A percentile compares a stretch with the other conserved stretches of the same genome.
These are phyloP conservation scores for Monoplex corrugatus DNA, from an alignment of 2,888 invertebrate genomes.

Conservation along the genomic window DNA sequence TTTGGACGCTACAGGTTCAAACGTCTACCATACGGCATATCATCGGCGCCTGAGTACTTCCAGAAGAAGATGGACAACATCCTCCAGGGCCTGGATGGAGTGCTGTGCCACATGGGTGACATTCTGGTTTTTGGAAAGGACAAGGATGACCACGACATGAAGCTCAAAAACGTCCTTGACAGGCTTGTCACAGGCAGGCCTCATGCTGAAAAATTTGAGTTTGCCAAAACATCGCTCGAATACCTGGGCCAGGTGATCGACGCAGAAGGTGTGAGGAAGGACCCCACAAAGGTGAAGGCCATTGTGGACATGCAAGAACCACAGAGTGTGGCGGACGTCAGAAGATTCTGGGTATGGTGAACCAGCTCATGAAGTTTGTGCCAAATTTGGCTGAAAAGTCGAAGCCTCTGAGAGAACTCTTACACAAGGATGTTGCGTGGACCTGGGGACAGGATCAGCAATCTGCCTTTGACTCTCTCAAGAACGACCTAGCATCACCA, in stretches of 20 bases:
- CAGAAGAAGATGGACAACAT: conserved; percentile 38
- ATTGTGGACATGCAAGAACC: neutral
- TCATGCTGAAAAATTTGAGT: neutral
- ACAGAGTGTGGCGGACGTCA: neutral
- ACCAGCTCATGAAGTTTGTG: conserved; percentile 43
- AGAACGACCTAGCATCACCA: neutral
- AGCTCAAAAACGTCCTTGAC: neutral
- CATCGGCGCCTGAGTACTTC: conserved; percentile 41
- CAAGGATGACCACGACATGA: too few relatives aligned
- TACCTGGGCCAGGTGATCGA: conserved; percentile 80
- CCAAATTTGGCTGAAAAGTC: conserved; percentile 28
- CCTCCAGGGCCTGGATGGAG: conserved; percentile 48
- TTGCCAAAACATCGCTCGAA: neutral
- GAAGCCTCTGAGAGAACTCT: conserved; percentile 8
- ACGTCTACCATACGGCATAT: conserved; percentile 38
- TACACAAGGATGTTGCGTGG: conserved; percentile 16
- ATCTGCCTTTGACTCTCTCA: neutral
- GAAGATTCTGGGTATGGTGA: conserved; percentile 44
- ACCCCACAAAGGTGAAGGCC: conserved; percentile 82
- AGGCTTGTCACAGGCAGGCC: conserved; percentile 1
- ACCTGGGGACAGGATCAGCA: conserved; percentile 15
- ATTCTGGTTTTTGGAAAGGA: conserved; percentile 51
- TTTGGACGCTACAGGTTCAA: conserved; percentile 44
- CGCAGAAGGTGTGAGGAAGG: conserved; percentile 84
- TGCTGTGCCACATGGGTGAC: conserved; percentile 59